phyloP scores from a whole-genome alignment of 2,797 vertebrate genomes.

The Botia almorhae region DNA sequence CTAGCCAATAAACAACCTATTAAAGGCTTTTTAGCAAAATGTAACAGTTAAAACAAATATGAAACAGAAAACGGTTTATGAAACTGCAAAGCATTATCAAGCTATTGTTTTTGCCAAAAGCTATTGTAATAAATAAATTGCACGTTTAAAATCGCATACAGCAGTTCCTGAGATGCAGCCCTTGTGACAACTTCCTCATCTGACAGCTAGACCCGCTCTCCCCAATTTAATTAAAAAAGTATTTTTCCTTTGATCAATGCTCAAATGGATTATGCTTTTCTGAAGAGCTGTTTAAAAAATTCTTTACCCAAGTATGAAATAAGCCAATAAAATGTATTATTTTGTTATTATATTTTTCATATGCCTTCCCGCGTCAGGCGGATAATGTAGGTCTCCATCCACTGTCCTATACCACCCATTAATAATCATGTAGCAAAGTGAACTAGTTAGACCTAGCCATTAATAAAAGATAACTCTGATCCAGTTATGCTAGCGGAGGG shows the following conservation, averaged over 20 bases:
- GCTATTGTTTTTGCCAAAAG: no score
- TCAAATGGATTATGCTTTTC: background rate
- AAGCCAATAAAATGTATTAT: background rate
- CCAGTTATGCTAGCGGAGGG: slow-evolving; percentile 76
- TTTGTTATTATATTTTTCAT: background rate
- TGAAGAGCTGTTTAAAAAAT: background rate
- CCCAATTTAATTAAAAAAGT: background rate
- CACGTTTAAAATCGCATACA: no score
- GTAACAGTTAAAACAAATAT: no score
- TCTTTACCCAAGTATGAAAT: background rate
- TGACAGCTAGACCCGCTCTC: background rate
- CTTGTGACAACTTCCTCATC: background rate
- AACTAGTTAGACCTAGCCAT: slow-evolving; percentile 72
- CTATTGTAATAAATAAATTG: no score
- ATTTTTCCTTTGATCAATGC: background rate
- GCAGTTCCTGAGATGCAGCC: no score
- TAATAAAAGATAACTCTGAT: slow-evolving; percentile 81
- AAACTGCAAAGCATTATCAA: no score
- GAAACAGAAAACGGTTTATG: no score
- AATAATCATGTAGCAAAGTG: slow-evolving; percentile 73
- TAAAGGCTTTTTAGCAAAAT: no score
- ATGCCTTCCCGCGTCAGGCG: slow-evolving; percentile 23
- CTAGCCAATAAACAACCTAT: no score
- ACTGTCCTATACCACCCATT: slow-evolving; percentile 75
- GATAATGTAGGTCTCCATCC: slow-evolving; percentile 65